Conservation (phyloP, 2,797 vertebrate species). For the Sebastolobus alascanus region DNA sequence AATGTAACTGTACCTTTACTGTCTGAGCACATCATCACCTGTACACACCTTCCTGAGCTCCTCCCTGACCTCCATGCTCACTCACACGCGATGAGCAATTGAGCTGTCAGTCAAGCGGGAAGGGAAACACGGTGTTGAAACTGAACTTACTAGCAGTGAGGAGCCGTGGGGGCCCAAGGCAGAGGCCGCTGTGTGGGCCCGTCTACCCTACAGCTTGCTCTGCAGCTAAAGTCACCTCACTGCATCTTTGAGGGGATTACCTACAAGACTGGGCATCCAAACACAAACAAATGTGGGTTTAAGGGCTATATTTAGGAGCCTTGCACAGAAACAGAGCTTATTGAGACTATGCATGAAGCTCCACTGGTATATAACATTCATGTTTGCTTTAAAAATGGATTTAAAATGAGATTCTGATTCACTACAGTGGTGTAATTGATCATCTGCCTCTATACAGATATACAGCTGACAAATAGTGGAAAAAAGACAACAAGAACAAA, state of each 20-base stretch:
- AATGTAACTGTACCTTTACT: constrained; percentile 36
- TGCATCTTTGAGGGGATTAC: constrained; percentile 39
- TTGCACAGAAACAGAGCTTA: not conserved
- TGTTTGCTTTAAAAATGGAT: not conserved
- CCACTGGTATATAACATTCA: not conserved
- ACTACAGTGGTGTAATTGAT: not conserved
- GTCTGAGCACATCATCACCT: constrained; percentile 65
- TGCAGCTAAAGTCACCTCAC: constrained; percentile 29
- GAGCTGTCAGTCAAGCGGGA: constrained; percentile 72
- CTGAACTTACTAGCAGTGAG: not conserved
- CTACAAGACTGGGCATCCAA: constrained; percentile 1
- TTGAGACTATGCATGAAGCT: not conserved
- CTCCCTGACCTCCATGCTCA: constrained; percentile 61
- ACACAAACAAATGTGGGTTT: constrained; percentile 25
- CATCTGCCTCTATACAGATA: not conserved
- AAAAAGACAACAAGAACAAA: no score
- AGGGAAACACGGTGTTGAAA: constrained; percentile 43
- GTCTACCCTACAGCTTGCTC: constrained; percentile 4
- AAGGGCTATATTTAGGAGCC: constrained; percentile 5
- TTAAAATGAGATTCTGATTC: not conserved
- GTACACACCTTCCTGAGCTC: constrained; percentile 65
- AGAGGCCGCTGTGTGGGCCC: constrained; percentile 28
- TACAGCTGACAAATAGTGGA: not conserved
- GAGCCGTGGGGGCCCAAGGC: constrained; percentile 16
- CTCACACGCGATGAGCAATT: constrained; percentile 78